phyloP scores from a whole-genome alignment of 2,797 vertebrate genomes.

The Epinephelus malabaricus region DNA sequence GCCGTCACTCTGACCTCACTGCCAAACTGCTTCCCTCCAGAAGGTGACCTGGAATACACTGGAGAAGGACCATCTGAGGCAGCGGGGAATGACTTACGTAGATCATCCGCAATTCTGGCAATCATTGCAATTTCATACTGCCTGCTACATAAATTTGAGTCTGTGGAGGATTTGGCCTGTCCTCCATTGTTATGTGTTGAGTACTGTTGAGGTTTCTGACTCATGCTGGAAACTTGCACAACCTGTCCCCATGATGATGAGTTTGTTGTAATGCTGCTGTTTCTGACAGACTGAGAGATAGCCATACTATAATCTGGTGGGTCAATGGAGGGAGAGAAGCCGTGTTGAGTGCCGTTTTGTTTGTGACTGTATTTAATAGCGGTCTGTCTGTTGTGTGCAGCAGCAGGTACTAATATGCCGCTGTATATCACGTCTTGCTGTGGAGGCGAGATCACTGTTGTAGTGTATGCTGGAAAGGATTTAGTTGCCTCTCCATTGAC shows the following conservation, averaged over 20 bases:
- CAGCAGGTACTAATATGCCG: neutral
- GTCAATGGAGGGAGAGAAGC: neutral
- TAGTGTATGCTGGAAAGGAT: neutral
- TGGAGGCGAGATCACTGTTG: neutral
- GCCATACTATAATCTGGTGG: neutral
- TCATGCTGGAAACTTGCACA: neutral
- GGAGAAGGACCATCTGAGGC: neutral
- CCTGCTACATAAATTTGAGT: neutral
- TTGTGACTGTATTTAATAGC: constrained; percentile 8
- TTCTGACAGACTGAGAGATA: neutral
- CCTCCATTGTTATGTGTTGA: neutral
- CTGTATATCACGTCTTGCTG: neutral
- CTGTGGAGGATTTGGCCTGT: neutral
- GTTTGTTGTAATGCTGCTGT: neutral
- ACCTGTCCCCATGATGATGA: constrained; percentile 1
- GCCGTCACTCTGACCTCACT: neutral
- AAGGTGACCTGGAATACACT: neutral
- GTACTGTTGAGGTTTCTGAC: constrained; percentile 9
- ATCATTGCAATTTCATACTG: neutral
- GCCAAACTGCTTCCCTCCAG: neutral
- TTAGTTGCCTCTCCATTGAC: neutral
- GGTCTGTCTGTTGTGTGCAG: neutral
- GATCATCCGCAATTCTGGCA: neutral
- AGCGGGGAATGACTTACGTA: neutral
- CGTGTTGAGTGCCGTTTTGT: neutral